Evolutionary conservation across 2,797 vertebrate genomes (phyloP).

Genomic region (Tragelaphus eurycerus): DNA sequence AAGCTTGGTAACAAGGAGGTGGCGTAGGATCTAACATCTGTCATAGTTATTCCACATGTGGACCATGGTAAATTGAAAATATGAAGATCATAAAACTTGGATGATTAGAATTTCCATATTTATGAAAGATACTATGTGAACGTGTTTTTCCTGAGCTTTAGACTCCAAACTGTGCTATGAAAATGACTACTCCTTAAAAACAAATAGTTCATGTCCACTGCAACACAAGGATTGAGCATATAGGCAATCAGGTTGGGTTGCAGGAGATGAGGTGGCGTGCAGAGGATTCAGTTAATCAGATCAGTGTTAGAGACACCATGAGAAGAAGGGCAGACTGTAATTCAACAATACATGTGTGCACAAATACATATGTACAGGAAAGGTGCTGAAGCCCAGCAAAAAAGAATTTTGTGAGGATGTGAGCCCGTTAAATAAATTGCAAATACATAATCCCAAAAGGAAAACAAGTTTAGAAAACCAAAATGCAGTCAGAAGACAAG

Average conservation of each 20-base stretch:
- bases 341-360: not conserved
- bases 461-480: constrained; percentile 17
- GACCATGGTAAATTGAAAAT: not conserved
- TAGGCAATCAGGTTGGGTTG: not conserved
- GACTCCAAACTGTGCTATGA: not conserved
- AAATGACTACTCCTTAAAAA: not conserved
- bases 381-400: not conserved
- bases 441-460: constrained; percentile 1
- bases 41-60: not conserved
- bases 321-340: not conserved
- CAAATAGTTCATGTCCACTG: not conserved
- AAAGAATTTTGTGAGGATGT: not conserved
- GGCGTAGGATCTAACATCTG: not conserved
- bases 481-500: not conserved
- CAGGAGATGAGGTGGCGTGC: not conserved
- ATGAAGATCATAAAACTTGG: not conserved
- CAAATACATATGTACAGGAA: not conserved
- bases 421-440: not conserved
- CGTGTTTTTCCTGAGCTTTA: constrained; percentile 7
- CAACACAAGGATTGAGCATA: not conserved
- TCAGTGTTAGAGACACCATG: not conserved
- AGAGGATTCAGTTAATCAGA: not conserved
- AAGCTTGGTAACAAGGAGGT: not conserved
- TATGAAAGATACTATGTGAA: not conserved
- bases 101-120: not conserved